Evolutionary conservation across 2,797 vertebrate genomes (phyloP).

Genomic region (Margarornis squamiger): DNA sequence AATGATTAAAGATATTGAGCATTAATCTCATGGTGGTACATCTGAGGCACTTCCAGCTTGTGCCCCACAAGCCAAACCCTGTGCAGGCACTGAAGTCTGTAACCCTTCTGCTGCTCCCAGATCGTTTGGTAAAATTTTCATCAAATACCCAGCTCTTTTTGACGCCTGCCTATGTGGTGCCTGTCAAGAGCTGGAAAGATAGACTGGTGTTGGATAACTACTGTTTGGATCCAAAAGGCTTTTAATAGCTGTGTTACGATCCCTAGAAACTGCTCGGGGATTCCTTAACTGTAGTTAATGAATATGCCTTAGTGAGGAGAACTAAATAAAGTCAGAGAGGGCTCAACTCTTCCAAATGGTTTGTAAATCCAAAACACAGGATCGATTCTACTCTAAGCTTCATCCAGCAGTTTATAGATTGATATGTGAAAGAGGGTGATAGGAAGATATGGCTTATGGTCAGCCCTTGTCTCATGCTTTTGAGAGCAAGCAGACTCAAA

Average conservation of each 20-base stretch:
- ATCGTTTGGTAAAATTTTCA: not conserved
- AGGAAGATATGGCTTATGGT: not conserved
- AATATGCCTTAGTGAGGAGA: not conserved
- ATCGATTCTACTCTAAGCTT: conserved; percentile 22
- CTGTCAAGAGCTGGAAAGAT: not conserved
- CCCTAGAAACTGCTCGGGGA: not conserved
- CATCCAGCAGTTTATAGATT: conserved; percentile 42
- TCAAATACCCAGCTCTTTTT: not conserved
- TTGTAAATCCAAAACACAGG: not conserved
- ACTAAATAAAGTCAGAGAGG: not conserved
- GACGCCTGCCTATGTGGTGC: not conserved
- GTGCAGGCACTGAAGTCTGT: not conserved
- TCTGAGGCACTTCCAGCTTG: not conserved
- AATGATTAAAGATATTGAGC: not conserved
- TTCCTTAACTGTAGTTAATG: not conserved
- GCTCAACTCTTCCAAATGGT: conserved; percentile 16
- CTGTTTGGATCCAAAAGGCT: conserved; percentile 25
- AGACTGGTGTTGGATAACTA: not conserved
- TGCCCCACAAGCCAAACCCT: not conserved
- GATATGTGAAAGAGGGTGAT: not conserved
- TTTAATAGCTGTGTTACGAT: not conserved
- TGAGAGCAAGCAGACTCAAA: conserved; percentile 38
- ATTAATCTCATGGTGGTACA: not conserved
- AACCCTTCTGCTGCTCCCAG: not conserved
- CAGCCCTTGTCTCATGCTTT: conserved; percentile 22